Evolutionary conservation across 2,113 vertebrate genomes (phyloP).

Genomic region (Hirundichthys speculiger): DNA sequence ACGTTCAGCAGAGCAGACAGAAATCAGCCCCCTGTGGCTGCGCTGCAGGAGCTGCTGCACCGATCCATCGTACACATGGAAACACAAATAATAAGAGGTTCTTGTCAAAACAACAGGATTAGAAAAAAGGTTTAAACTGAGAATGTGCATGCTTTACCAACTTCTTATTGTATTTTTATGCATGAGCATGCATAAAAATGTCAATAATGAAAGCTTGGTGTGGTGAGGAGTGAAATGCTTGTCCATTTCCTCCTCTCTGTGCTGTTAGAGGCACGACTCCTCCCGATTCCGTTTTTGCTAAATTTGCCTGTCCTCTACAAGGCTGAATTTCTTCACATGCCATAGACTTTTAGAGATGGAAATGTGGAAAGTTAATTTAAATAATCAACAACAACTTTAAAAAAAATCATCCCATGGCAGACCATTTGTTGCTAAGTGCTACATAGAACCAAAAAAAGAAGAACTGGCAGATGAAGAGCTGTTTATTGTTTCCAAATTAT

Average conservation of each 20-base stretch:
- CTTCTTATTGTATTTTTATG: conserved; percentile 2
- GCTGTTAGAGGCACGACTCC: conserved; percentile 9
- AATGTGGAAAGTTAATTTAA: conserved; percentile 11
- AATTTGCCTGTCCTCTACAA: conserved; percentile 39
- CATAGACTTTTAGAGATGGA: not conserved
- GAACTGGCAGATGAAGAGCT: too few relatives aligned
- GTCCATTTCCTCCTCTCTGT: conserved; percentile 8
- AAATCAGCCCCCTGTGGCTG: conserved; percentile 64
- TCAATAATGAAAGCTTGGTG: conserved; percentile 23
- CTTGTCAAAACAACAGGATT: conserved; percentile 5
- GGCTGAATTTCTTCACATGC: conserved; percentile 21
- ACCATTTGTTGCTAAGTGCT: not conserved
- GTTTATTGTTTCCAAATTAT: too few relatives aligned
- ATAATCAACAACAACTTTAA: conserved; percentile 4
- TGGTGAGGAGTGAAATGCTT: conserved; percentile 24
- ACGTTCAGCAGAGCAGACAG: conserved; percentile 29
- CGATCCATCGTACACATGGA: conserved; percentile 27
- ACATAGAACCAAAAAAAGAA: too few relatives aligned
- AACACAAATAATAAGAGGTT: conserved; percentile 7
- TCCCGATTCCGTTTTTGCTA: conserved; percentile 26
- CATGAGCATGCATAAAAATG: conserved; percentile 12
- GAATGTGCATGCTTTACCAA: conserved; percentile 21
- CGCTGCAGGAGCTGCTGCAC: conserved; percentile 1
- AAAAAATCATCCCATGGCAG: not conserved
- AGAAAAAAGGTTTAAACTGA: conserved; percentile 12